These are phyloP conservation scores for Nephrotoma flavescens DNA, from an alignment of 2,888 invertebrate species.

Conservation along the genomic window DNA sequence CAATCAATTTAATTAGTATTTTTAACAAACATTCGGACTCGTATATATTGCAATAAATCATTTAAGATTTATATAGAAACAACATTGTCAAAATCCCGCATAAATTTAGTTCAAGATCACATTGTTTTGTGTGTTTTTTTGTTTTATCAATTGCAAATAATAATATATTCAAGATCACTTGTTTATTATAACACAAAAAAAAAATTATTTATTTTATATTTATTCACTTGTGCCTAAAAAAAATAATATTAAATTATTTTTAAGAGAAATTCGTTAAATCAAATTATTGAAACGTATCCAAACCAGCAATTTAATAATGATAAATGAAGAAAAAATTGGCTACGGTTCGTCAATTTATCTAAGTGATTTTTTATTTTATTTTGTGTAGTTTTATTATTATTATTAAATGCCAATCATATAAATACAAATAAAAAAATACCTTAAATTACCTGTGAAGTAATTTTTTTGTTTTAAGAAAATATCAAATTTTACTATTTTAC, in stretches of 20 bases:
- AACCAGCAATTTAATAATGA: conserved; percentile 5
- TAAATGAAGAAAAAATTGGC: conserved; percentile 6
- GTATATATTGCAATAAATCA: background rate
- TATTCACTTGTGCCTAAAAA: background rate
- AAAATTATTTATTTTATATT: background rate
- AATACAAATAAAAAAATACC: background rate
- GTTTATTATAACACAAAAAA: background rate
- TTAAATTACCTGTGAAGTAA: conserved; percentile 3
- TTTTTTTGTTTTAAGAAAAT: background rate
- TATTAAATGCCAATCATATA: background rate
- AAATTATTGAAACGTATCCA: conserved; percentile 11
- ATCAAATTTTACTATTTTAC: background rate
- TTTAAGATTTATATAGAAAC: background rate
- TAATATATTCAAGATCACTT: background rate
- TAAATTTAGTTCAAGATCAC: background rate
- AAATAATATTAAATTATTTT: background rate
- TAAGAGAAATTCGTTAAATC: background rate
- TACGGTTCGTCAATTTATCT: conserved; percentile 11
- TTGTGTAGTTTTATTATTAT: background rate
- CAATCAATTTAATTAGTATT: background rate
- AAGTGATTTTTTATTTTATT: conserved; percentile 7
- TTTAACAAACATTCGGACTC: background rate
- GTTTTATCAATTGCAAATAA: background rate
- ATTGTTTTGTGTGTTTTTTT: background rate
- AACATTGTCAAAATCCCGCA: background rate